phyloP scores from a whole-genome alignment of 2,888 invertebrate species.

The Pharmacophagus antenor region DNA sequence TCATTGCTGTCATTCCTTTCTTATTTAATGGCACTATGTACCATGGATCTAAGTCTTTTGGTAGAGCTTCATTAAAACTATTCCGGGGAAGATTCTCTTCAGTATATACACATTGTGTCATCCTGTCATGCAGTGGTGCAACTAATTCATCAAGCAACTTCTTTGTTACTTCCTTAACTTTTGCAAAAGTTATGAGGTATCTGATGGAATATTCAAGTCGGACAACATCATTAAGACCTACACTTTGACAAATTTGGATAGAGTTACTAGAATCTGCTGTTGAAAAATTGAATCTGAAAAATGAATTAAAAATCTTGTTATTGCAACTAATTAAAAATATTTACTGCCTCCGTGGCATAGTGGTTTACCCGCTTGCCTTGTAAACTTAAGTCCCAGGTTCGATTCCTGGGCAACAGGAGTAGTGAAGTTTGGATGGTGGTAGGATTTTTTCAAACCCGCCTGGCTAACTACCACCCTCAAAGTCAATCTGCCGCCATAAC shows the following conservation, averaged over 20 bases:
- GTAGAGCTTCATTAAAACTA: slow-evolving; percentile 85
- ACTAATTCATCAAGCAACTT: slow-evolving; percentile 73
- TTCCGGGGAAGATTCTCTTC: slow-evolving; percentile 82
- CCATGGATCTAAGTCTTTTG: slow-evolving; percentile 85
- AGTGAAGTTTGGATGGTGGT: too few species aligned
- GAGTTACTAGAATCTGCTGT: slow-evolving; percentile 98
- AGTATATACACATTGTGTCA: slow-evolving; percentile 95
- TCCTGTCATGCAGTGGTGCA: slow-evolving; percentile 90
- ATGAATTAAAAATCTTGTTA: not conserved
- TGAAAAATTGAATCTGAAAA: slow-evolving; percentile 92
- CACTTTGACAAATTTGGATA: slow-evolving; percentile 94
- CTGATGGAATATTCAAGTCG: slow-evolving; percentile 91
- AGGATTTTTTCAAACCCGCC: too few species aligned
- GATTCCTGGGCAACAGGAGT: too few species aligned
- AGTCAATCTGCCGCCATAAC: too few species aligned
- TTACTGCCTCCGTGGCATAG: too few species aligned
- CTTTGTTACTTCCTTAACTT: slow-evolving; percentile 54
- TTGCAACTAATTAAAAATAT: too few species aligned
- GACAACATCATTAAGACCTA: slow-evolving; percentile 87
- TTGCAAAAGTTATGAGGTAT: slow-evolving; percentile 83
- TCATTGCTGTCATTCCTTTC: slow-evolving; percentile 88
- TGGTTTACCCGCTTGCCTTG: too few species aligned
- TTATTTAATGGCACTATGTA: slow-evolving; percentile 91
- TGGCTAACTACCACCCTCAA: too few species aligned
- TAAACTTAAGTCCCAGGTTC: too few species aligned